phyloP scores from a whole-genome alignment of 2,113 vertebrate species.

The Corythoichthys intestinalis region DNA sequence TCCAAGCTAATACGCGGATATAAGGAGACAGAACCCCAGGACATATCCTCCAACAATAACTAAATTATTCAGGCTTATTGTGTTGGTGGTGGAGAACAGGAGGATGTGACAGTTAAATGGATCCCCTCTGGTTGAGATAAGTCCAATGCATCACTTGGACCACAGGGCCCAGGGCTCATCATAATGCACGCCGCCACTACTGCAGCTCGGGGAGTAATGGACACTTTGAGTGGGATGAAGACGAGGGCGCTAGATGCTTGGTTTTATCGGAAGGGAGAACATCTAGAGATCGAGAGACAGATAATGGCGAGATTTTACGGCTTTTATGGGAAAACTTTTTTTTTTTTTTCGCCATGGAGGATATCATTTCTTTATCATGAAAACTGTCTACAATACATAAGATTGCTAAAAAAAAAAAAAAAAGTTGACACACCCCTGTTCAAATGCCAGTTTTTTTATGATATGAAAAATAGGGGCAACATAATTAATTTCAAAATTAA shows the following conservation, averaged over 20 bases:
- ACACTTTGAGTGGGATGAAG: constrained; percentile 1
- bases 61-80: constrained; percentile 66
- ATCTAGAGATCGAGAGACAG: neutral
- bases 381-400: neutral
- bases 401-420: neutral
- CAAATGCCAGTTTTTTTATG: neutral
- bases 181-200: constrained; percentile 38
- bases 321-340: neutral
- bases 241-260: neutral
- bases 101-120: constrained; percentile 62
- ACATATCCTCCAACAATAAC: constrained; percentile 40
- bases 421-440: neutral
- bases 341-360: neutral
- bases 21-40: constrained; percentile 49
- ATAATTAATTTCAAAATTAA: neutral
- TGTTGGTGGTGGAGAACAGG: constrained; percentile 54
- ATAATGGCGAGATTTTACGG: neutral
- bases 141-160: constrained; percentile 43
- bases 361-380: neutral
- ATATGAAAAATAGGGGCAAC: neutral
- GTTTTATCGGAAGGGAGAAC: neutral
- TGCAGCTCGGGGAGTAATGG: constrained; percentile 38
- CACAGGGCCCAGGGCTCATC: constrained; percentile 42
- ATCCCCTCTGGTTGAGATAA: constrained; percentile 33
- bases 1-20: constrained; percentile 27